phyloP scores from a whole-genome alignment of 2,113 vertebrate genomes.

The Pseudopipra pipra region DNA sequence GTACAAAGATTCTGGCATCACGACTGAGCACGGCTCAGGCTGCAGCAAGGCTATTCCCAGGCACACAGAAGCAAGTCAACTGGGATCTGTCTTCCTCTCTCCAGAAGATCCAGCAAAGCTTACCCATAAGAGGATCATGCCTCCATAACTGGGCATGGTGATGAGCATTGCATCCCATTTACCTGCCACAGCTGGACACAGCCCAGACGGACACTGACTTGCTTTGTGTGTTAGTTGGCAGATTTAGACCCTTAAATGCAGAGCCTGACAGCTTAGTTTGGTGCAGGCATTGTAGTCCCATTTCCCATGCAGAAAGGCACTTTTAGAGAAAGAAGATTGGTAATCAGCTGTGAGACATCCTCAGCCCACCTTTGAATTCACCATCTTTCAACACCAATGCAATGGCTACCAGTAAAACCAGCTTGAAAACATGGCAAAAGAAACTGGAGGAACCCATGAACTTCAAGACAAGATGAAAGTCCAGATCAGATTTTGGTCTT shows the following conservation, averaged over 20 bases:
- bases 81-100: not conserved
- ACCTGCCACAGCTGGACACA: not conserved
- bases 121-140: not conserved
- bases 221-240: not conserved
- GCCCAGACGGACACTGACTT: not conserved
- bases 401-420: not conserved
- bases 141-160: not conserved
- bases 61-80: not conserved
- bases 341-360: not conserved
- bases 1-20: not conserved
- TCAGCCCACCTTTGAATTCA: not conserved
- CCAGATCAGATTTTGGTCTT: not conserved
- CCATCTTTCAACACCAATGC: not conserved
- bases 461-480: not conserved
- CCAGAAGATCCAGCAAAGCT: not conserved
- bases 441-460: not conserved
- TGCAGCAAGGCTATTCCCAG: not conserved
- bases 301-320: not conserved
- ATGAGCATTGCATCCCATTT: not conserved
- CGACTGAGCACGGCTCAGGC: rapidly evolving
- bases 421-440: rapidly evolving
- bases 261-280: not conserved
- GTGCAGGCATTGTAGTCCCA: not conserved
- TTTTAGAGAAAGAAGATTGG: not conserved
- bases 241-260: not conserved